These are phyloP conservation scores for Pangasius sanitwongsei DNA, from an alignment of 2,797 vertebrate genomes.

Conservation along the genomic window DNA sequence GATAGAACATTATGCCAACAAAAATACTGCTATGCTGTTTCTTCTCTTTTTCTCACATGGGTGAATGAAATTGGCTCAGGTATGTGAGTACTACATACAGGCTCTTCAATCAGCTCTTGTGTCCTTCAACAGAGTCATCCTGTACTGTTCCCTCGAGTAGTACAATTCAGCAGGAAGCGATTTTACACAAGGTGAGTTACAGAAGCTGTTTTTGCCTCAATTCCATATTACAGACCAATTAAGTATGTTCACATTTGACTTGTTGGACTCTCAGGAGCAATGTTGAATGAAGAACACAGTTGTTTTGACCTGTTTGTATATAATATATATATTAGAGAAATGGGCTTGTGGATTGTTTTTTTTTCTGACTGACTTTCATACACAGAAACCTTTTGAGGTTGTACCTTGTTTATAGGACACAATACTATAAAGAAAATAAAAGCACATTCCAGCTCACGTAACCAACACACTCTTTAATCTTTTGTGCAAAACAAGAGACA, in stretches of 20 bases:
- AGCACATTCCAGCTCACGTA: conserved; percentile 35
- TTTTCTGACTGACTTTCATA: not conserved
- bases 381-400: not conserved
- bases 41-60: not conserved
- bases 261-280: not conserved
- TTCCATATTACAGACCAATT: not conserved
- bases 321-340: not conserved
- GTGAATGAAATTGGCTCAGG: conserved; percentile 63
- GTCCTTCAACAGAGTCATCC: conserved; percentile 76
- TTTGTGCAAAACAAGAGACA: conserved; percentile 46
- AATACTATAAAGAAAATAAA: conserved; percentile 7
- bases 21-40: not conserved
- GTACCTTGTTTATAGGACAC: conserved; percentile 6
- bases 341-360: not conserved
- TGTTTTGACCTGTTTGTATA: conserved; percentile 9
- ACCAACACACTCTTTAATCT: conserved; percentile 34
- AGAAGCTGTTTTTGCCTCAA: not conserved
- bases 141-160: conserved; percentile 69
- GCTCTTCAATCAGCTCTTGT: conserved; percentile 70
- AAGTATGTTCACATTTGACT: not conserved
- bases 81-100: conserved; percentile 72
- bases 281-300: not conserved
- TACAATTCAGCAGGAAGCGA: conserved; percentile 72
- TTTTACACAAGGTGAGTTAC: conserved; percentile 68
- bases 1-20: not conserved